Conservation (phyloP, 2,113 vertebrate genomes). For the Montifringilla adamsi region DNA sequence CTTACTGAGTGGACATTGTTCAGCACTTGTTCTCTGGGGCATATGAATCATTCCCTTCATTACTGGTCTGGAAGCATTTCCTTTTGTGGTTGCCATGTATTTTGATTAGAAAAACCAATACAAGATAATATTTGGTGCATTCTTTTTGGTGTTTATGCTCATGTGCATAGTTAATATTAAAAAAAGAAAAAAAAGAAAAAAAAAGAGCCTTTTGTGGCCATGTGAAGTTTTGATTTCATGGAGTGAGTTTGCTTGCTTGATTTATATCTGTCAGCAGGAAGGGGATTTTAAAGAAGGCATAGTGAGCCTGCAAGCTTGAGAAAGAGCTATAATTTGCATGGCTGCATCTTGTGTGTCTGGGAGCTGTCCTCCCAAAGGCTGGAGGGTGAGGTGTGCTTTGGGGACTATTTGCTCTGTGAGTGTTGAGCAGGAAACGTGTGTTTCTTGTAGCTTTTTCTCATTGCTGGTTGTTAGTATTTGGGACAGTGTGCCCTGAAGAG, state of each 20-base stretch:
- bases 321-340: not conserved
- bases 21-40: conserved; percentile 37
- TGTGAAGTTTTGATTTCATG: not conserved
- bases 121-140: not conserved
- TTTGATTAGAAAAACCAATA: not conserved
- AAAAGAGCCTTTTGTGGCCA: not conserved
- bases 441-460: not conserved
- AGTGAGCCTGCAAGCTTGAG: not conserved
- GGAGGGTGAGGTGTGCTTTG: not conserved
- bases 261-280: not conserved
- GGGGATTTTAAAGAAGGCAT: not conserved
- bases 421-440: not conserved
- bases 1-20: conserved; percentile 30
- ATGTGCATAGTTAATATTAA: not conserved
- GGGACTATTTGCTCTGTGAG: not conserved
- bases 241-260: not conserved
- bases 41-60: conserved; percentile 40
- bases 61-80: conserved; percentile 17
- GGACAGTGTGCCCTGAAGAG: not conserved
- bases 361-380: not conserved
- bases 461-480: not conserved
- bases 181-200: not conserved
- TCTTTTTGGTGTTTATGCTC: not conserved
- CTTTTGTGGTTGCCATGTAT: not conserved
- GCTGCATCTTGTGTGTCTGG: not conserved